These are phyloP conservation scores for Gambusia yucatana DNA, from an alignment of 2,797 vertebrate species.

Conservation along the genomic window DNA sequence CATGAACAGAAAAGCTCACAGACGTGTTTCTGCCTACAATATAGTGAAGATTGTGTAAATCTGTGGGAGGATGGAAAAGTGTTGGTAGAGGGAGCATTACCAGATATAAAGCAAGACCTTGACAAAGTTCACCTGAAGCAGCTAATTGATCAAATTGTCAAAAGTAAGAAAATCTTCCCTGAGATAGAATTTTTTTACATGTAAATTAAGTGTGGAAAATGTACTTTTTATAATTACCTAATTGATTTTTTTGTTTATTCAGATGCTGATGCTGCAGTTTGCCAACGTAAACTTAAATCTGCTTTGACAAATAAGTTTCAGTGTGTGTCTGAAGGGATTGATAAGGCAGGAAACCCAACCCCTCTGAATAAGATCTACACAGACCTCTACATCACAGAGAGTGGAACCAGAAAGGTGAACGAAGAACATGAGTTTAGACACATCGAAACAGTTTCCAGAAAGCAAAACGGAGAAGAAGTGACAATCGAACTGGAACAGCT, in stretches of 20 bases:
- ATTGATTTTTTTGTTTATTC: background rate
- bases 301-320: background rate
- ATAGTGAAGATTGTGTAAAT: background rate
- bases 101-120: background rate
- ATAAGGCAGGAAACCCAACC: background rate
- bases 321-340: conserved; percentile 1
- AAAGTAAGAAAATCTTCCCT: background rate
- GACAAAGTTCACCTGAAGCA: background rate
- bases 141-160: background rate
- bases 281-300: background rate
- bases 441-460: conserved; percentile 1
- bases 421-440: conserved; percentile 5
- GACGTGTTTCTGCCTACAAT: background rate
- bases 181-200: background rate
- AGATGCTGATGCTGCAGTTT: conserved; percentile 1
- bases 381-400: conserved; percentile 1
- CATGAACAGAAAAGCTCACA: background rate
- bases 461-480: background rate
- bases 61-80: background rate
- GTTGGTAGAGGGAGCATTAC: background rate
- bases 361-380: background rate
- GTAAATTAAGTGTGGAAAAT: background rate
- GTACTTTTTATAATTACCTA: background rate
- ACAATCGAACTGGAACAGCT: conserved; percentile 4
- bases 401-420: background rate